Conservation (phyloP, 2,797 vertebrate species). For the Eurystomus glaucurus region DNA sequence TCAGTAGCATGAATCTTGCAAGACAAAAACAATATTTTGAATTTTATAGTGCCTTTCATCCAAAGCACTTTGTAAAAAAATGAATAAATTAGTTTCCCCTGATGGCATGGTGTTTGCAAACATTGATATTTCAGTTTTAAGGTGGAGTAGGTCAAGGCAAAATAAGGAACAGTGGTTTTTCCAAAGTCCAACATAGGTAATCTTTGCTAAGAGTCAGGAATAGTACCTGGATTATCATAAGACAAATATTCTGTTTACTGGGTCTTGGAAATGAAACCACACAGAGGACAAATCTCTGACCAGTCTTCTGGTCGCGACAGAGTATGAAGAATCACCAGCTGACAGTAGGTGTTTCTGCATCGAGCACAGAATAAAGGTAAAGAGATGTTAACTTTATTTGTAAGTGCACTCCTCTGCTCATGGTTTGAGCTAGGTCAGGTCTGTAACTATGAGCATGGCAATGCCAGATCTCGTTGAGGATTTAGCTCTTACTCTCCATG, state of each 20-base stretch:
- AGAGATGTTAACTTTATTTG: not conserved
- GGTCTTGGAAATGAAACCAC: not conserved
- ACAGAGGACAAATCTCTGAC: not conserved
- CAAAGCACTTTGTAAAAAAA: not conserved
- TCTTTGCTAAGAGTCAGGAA: not conserved
- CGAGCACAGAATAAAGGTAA: not conserved
- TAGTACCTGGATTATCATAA: not conserved
- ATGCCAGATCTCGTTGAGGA: not conserved
- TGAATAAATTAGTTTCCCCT: not conserved
- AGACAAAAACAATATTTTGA: conserved; percentile 51
- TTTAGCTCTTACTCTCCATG: not conserved
- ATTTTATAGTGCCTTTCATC: conserved; percentile 35
- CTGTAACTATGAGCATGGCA: not conserved
- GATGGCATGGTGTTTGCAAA: not conserved
- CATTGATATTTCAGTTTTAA: conserved; percentile 21
- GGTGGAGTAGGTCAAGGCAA: not conserved
- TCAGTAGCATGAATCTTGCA: conserved; percentile 19
- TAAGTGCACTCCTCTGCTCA: not conserved
- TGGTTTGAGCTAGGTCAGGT: not conserved
- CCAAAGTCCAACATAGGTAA: not conserved
- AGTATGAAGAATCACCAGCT: not conserved
- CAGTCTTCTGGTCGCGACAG: not conserved
- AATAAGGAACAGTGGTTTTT: not conserved
- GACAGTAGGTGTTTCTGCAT: not conserved
- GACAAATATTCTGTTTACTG: not conserved